Conservation (phyloP, 2,113 vertebrate genomes). For the Hippocampus mohnikei region DNA sequence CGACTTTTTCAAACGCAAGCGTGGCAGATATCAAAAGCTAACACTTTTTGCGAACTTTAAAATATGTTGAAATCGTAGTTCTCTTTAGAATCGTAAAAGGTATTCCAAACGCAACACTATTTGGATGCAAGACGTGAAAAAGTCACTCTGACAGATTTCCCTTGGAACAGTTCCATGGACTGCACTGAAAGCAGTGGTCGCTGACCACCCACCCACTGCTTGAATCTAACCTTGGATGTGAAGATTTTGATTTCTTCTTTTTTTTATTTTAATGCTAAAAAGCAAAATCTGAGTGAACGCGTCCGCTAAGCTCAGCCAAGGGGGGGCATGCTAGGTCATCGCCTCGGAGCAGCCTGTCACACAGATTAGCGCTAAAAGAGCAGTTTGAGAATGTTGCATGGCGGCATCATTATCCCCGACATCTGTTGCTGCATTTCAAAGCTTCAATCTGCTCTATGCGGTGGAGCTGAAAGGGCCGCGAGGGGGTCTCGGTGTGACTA, state of each 20-base stretch:
- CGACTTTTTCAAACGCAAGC: no score
- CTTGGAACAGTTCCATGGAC: not conserved
- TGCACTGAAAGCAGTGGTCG: not conserved
- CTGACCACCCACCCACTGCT: not conserved
- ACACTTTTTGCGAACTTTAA: no score
- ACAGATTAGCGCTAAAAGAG: constrained; percentile 46
- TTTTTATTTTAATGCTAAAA: not conserved
- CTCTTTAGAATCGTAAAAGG: no score
- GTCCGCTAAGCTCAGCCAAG: constrained; percentile 12
- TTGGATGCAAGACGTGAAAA: no score
- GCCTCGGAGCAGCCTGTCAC: constrained; percentile 13
- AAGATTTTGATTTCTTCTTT: not conserved
- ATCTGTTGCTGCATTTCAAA: constrained; percentile 50
- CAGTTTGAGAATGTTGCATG: constrained; percentile 27
- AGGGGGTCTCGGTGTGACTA: constrained; percentile 27
- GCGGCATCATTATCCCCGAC: constrained; percentile 47
- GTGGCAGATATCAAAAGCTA: no score
- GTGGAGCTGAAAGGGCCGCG: constrained; percentile 20
- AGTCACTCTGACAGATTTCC: no score
- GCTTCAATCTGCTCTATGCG: constrained; percentile 19
- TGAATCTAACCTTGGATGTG: not conserved
- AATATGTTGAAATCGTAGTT: no score
- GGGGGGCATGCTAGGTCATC: constrained; percentile 26
- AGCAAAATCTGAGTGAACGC: constrained; percentile 1
- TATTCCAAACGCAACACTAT: no score